These are phyloP conservation scores for Synanthedon andrenaeformis DNA, from an alignment of 2,888 invertebrate species.

Conservation along the genomic window DNA sequence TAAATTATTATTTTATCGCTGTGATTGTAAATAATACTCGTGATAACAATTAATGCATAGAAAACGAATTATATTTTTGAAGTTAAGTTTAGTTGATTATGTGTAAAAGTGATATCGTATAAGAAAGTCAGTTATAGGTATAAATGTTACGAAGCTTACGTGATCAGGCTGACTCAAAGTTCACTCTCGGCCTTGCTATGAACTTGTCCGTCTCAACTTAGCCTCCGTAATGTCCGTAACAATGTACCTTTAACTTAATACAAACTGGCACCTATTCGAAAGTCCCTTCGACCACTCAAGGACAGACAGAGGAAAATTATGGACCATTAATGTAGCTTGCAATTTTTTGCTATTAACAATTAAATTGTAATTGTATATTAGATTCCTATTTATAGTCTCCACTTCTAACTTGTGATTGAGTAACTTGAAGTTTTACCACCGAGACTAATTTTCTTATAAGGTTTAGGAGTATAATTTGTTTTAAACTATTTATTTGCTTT, in stretches of 20 bases:
- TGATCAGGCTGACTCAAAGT: slow-evolving; percentile 2
- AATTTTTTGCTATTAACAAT: neutral
- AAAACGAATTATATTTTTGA: too few relatives aligned
- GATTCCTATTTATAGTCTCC: neutral
- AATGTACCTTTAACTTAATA: neutral
- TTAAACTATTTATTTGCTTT: too few relatives aligned
- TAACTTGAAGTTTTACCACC: too few relatives aligned
- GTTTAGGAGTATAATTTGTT: too few relatives aligned
- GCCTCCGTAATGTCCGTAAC: slow-evolving; percentile 8
- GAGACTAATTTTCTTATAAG: too few relatives aligned
- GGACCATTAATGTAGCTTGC: neutral
- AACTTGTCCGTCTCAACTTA: slow-evolving; percentile 17
- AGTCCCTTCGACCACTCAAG: neutral
- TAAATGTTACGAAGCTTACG: neutral
- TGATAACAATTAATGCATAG: too few relatives aligned
- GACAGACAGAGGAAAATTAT: neutral
- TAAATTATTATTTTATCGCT: too few relatives aligned
- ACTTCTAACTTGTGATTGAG: neutral
- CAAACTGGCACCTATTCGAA: neutral
- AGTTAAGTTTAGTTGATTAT: too few relatives aligned
- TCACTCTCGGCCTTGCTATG: slow-evolving; percentile 13
- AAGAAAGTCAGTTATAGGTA: too few relatives aligned
- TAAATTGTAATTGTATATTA: neutral
- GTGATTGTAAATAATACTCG: too few relatives aligned
- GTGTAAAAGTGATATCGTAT: too few relatives aligned